Evolutionary conservation across 2,888 invertebrate species (phyloP), one percentile per base, ranked within the genome.

Genomic region (Tetrapedia diversipes): DNA sequence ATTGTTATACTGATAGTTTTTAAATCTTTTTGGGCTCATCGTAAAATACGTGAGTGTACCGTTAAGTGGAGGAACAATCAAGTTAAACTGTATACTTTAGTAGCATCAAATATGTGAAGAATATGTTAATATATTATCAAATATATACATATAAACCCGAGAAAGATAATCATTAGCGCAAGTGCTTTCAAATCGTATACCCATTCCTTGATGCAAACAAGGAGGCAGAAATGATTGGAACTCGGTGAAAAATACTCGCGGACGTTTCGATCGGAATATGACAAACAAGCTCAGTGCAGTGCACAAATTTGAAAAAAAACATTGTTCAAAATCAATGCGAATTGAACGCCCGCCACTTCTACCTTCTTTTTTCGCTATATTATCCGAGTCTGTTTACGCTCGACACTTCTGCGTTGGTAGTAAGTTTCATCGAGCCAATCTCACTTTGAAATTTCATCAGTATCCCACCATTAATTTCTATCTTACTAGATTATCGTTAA

Each of bases 401-500:
- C 2, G 34, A 29, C 51, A 19, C 34, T 14, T 19, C 29, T 10
- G 8, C 32, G n/a, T 6, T 22, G 6, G 14, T 14, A 34, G 4
- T 14, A 22, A 68, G 57, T 65, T 47, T 19, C 39, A 65, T 22
- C 49, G 19, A 22, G 14, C 29, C 10, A 16, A 16, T 7, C 27
- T 11, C 66, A 69, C 22, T 49, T 71, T 24, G 65, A 63, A 69
- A 45, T 63, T 29, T 27, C 41, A 71, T 81, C 60, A 70, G n/a
- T n/a, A 64, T 51, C 19, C 22, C 22, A n/a, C n/a, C 2, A 60
- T 47, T 64, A 64, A 77, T 79, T 64, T 65, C 70, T 14, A 73
- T 53, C 69, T 49, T 43, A 69, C 67, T 39, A 56, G 69, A 81
- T 85, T 76, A 75, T 74, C 53, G 60, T 61, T 59, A 45, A n/a